Evolutionary conservation across 2,113 vertebrate species (phyloP).

Genomic region (Crotalus tigris): DNA sequence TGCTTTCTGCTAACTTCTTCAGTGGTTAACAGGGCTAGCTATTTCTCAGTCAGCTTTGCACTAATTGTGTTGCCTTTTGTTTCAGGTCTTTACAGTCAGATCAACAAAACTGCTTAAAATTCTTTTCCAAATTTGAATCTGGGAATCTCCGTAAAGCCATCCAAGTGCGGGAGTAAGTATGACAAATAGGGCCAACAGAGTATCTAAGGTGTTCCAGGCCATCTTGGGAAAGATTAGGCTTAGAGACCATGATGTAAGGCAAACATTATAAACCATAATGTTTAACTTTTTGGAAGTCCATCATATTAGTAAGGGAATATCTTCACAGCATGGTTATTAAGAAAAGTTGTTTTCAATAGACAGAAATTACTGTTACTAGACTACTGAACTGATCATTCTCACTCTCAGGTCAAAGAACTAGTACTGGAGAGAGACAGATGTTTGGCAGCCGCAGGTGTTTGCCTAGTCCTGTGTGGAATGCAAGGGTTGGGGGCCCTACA

Average conservation of each 20-base stretch:
- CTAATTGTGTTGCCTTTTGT: conserved; percentile 20
- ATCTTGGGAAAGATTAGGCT: neutral
- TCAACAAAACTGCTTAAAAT: conserved; percentile 68
- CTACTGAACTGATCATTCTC: neutral
- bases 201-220: neutral
- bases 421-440: neutral
- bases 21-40: fast-evolving
- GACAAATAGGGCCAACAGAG: fast-evolving
- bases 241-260: neutral
- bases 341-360: neutral
- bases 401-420: neutral
- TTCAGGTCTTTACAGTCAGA: conserved; percentile 63
- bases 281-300: neutral
- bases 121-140: conserved; percentile 87
- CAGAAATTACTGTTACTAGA: neutral
- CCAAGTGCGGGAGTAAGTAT: conserved; percentile 86
- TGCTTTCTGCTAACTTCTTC: neutral
- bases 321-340: neutral
- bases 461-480: neutral
- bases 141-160: conserved; percentile 90
- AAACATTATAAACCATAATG: neutral
- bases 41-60: neutral
- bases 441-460: neutral
- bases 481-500: neutral
- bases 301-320: neutral